Evolutionary conservation across 1,140 invertebrate genomes (phyloP).

Genomic region (Oryzaephilus surinamensis): DNA sequence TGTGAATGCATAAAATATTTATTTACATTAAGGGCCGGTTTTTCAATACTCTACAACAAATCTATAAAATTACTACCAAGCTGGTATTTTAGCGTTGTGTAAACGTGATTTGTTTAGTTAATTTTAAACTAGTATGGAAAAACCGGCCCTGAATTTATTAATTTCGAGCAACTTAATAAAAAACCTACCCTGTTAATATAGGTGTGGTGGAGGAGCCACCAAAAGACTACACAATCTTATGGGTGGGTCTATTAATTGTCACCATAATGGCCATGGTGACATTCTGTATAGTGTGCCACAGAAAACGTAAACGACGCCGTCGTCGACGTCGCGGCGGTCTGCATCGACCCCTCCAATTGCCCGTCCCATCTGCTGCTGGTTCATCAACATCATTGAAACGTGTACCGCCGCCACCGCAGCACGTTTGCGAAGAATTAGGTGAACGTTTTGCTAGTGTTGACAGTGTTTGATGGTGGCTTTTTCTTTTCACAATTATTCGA

Average conservation of each 20-base stretch:
- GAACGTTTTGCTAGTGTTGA: slow-evolving; percentile 43
- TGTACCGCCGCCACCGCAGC: slow-evolving; percentile 36
- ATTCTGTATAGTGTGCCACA: slow-evolving; percentile 32
- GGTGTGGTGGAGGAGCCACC: slow-evolving; percentile 39
- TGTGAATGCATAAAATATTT: too few species aligned
- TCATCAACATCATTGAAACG: slow-evolving; percentile 34
- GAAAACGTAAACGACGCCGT: slow-evolving; percentile 28
- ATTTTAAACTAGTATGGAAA: too few species aligned
- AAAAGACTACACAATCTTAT: slow-evolving; percentile 42
- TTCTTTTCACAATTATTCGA: slow-evolving; percentile 16
- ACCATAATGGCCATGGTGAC: slow-evolving; percentile 30
- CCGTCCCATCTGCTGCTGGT: slow-evolving; percentile 33
- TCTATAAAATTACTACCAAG: too few species aligned
- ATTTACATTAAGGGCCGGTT: too few species aligned
- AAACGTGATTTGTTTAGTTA: too few species aligned
- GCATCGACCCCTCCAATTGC: slow-evolving; percentile 27
- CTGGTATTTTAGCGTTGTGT: too few species aligned
- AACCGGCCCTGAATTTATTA: too few species aligned
- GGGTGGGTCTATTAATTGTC: slow-evolving; percentile 39
- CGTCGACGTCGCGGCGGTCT: slow-evolving; percentile 31
- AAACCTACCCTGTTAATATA: slow-evolving; percentile 17
- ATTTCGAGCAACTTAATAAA: neutral
- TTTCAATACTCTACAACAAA: too few species aligned
- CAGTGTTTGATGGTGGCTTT: slow-evolving; percentile 41
- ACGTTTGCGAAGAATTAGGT: slow-evolving; percentile 42